Evolutionary conservation across 2,113 vertebrate species (phyloP).

Genomic region (human (Homo sapiens)): DNA sequence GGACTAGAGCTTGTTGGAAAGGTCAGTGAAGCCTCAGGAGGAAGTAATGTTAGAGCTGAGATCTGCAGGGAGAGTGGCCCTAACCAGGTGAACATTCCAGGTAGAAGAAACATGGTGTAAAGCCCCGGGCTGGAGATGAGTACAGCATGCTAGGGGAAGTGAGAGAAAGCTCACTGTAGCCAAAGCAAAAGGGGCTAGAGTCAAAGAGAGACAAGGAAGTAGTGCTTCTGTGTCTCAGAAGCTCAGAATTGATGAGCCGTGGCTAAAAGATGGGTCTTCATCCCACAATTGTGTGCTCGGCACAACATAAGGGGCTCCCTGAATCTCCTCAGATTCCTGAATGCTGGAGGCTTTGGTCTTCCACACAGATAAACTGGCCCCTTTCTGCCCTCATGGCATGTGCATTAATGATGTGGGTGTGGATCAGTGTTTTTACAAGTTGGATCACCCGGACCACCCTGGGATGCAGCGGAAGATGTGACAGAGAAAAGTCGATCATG

Average conservation of each 20-base stretch:
- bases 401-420: background rate
- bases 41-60: background rate
- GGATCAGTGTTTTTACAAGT: background rate
- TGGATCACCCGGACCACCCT: background rate
- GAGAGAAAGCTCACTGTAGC: background rate
- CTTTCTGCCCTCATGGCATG: fast-evolving
- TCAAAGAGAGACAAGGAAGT: background rate
- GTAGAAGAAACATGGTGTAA: background rate
- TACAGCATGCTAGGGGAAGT: background rate
- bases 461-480: background rate
- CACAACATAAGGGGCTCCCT: background rate
- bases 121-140: background rate
- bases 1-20: background rate
- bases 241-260: background rate
- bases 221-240: background rate
- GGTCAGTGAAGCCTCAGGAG: background rate
- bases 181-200: background rate
- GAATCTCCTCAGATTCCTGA: background rate
- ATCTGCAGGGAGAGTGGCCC: background rate
- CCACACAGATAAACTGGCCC: background rate
- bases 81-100: background rate
- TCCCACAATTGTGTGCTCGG: background rate
- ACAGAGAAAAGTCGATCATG: background rate
- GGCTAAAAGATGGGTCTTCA: background rate
- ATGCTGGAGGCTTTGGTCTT: background rate